Percentiles rank a stretch among this genome's conserved stretches.
These are phyloP conservation scores for Scolopax rusticola DNA, from an alignment of 2,797 vertebrate genomes.

Conservation along the genomic window DNA sequence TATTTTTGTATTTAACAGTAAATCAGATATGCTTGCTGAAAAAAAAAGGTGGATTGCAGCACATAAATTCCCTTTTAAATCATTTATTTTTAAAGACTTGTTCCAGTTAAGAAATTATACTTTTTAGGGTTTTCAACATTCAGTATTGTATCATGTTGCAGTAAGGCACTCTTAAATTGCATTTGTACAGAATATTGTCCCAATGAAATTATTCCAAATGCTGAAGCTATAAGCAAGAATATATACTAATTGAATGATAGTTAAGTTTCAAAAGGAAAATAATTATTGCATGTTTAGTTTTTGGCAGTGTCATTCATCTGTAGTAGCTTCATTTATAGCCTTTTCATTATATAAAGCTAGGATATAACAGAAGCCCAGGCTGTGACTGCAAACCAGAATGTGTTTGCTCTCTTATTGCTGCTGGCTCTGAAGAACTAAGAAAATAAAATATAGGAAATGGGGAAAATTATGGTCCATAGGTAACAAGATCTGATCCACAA, in stretches of 20 bases:
- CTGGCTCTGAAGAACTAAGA: not conserved
- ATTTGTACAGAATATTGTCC: not conserved
- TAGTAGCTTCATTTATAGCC: not conserved
- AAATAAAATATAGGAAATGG: not conserved
- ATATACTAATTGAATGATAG: not conserved
- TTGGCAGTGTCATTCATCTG: not conserved
- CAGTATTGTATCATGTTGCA: not conserved
- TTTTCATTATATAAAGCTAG: not conserved
- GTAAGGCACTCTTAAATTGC: not conserved
- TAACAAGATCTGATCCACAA: not conserved
- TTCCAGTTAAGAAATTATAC: not conserved
- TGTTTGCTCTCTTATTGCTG: not conserved
- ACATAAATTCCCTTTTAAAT: not conserved
- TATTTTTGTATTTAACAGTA: not conserved
- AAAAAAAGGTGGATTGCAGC: not conserved
- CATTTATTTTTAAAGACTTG: conserved; percentile 32
- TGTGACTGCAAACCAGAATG: not conserved
- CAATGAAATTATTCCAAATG: not conserved
- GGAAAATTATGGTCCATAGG: not conserved
- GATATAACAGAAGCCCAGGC: not conserved
- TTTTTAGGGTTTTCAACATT: not conserved
- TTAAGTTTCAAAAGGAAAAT: conserved; percentile 2
- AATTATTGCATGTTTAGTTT: not conserved
- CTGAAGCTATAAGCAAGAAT: not conserved
- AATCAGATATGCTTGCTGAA: not conserved